A percentile compares a stretch with the other conserved stretches of the same genome.
These are phyloP conservation scores for Pterocles burchelli DNA, from an alignment of 2,113 vertebrate genomes.

Conservation along the genomic window DNA sequence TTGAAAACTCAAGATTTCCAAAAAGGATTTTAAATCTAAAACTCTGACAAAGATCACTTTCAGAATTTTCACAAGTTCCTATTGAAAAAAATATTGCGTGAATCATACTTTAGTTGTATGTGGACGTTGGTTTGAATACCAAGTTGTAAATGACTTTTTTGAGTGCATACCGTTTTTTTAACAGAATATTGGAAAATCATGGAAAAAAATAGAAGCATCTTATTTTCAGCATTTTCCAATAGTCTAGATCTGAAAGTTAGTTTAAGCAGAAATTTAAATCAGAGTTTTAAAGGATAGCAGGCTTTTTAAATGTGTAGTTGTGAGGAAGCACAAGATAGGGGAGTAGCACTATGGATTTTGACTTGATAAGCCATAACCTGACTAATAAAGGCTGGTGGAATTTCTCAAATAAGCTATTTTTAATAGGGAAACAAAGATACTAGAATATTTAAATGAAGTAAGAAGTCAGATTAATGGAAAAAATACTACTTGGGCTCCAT, in stretches of 20 bases:
- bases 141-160: neutral
- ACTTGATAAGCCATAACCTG: neutral
- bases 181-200: neutral
- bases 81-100: neutral
- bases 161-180: neutral
- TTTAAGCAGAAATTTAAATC: neutral
- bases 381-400: neutral
- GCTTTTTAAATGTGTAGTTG: neutral
- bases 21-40: neutral
- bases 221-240: neutral
- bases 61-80: neutral
- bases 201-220: neutral
- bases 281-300: neutral
- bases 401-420: neutral
- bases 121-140: neutral
- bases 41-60: neutral
- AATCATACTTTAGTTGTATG: neutral
- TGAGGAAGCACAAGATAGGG: neutral
- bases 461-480: neutral
- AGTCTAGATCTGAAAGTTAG: neutral
- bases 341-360: neutral
- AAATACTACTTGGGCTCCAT: neutral
- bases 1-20: neutral
- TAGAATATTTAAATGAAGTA: neutral
- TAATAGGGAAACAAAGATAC: neutral